A percentile compares a stretch with the other conserved stretches of the same genome.
Conservation (phyloP, 1,140 invertebrate species). For the Ostrea denselamellosa region DNA sequence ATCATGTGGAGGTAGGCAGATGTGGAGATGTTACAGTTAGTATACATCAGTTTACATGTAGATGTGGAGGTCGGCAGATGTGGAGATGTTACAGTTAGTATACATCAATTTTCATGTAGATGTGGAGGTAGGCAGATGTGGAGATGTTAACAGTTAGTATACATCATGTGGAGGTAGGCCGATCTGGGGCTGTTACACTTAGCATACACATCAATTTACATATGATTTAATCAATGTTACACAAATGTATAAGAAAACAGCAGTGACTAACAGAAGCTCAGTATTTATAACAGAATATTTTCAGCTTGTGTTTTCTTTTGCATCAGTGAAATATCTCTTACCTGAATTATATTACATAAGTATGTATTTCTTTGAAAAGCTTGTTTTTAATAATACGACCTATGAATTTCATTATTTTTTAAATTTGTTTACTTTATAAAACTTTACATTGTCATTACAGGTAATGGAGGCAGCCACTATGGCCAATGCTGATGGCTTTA, state of each 20-base stretch:
- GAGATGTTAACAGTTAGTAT: no score
- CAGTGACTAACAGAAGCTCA: no score
- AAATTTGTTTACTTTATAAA: no score
- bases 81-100: constrained; percentile 82
- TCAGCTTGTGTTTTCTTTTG: neutral
- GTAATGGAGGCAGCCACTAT: constrained; percentile 88
- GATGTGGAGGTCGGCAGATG: no score
- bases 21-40: neutral
- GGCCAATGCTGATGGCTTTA: constrained; percentile 95
- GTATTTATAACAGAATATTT: neutral
- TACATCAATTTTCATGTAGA: no score
- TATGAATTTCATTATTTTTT: no score
- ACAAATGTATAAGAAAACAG: neutral
- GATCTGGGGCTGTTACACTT: neutral
- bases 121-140: constrained; percentile 82
- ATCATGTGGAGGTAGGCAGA: constrained; percentile 82
- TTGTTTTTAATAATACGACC: no score
- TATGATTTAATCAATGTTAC: neutral
- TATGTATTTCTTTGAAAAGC: no score
- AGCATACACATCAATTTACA: neutral
- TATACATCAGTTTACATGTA: neutral
- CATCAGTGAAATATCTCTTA: no score
- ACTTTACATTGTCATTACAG: constrained; percentile 73
- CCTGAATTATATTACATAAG: no score
- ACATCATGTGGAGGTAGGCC: constrained; percentile 81